Evolutionary conservation across 2,888 invertebrate species (phyloP), one percentile per base, ranked within the genome.

Genomic region (Drosophila merina): DNA sequence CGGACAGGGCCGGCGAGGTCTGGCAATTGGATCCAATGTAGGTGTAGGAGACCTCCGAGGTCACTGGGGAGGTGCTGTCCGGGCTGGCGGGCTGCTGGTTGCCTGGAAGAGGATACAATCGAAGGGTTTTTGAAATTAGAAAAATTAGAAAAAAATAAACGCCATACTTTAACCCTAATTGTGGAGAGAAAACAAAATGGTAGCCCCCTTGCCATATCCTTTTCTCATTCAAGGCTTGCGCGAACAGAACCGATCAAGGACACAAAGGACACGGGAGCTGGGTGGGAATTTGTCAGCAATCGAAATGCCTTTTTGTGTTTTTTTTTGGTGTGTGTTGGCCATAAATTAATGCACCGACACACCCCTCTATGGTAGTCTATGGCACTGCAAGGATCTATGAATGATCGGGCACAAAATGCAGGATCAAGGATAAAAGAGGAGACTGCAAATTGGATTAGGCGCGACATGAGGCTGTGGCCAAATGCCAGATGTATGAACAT

Each of bases 41-140:
- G 25, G 92, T 91, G 67, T 94, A 94, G 0, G 94, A 94, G 0
- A 96, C 92, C 83, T 96, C 96, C 0, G 96, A 96, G 60, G 94
- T 94, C n/a, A 96, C 95, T 2, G 96, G 96, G 50, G 96, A 96
- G 9, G 97, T 97, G 84, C 96, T 97, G 89, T 97, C 97, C 0
- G 97, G 97, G 86, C 96, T 96, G 10, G 95, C 95, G 90, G 95
- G 94, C 88, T 96, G 96, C 36, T 95, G 93, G 40, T 90, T 78
- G 89, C 90, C 93, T 94, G 88, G 58, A 92, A 85, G 92, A 84
- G n/a, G n/a, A 2, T 4, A 4, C 31, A 12, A 36, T n/a, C 0
- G n/a, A 36, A 5, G n/a, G 12, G 36, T n/a, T 12, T 12, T 1
- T 12, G 5, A n/a, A n/a, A 5, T 33, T 33, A 33, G 33, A n/a